phyloP scores from a whole-genome alignment of 2,888 invertebrate genomes.

The Linnaemya tessellans region DNA sequence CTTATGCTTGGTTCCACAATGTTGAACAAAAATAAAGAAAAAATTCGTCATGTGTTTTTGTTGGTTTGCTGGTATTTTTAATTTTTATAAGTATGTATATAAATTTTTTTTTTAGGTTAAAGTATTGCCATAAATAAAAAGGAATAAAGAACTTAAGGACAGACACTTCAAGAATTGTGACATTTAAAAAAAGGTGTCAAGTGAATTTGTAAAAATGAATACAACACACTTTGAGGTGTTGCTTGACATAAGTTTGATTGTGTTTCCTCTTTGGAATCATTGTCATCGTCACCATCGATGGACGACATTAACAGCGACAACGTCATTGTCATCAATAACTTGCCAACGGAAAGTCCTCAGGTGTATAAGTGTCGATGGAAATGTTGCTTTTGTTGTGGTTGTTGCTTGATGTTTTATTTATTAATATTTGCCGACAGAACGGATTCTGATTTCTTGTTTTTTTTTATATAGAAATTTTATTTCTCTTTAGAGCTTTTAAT shows the following conservation, averaged over 20 bases:
- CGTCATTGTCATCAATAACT: slow-evolving; percentile 49
- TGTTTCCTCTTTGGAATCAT: slow-evolving; percentile 64
- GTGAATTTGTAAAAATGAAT: slow-evolving; percentile 75
- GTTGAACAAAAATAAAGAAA: slow-evolving; percentile 40
- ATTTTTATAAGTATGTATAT: slow-evolving; percentile 36
- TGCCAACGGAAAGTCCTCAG: slow-evolving; percentile 59
- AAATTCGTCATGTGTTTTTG: slow-evolving; percentile 56
- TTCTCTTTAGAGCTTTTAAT: slow-evolving; percentile 9
- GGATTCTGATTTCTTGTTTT: slow-evolving; percentile 43
- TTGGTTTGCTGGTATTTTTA: slow-evolving; percentile 57
- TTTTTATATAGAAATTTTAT: neutral
- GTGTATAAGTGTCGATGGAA: slow-evolving; percentile 59
- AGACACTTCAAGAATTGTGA: slow-evolving; percentile 59
- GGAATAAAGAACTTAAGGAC: slow-evolving; percentile 31
- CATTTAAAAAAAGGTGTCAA: slow-evolving; percentile 74
- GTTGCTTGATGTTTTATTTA: slow-evolving; percentile 38
- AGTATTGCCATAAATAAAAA: slow-evolving; percentile 24
- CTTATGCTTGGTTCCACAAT: slow-evolving; percentile 32
- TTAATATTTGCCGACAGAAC: slow-evolving; percentile 57
- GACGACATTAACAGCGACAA: slow-evolving; percentile 36
- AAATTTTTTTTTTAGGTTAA: slow-evolving; percentile 3
- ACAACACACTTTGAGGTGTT: slow-evolving; percentile 72
- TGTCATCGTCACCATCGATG: slow-evolving; percentile 50
- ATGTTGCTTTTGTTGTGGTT: slow-evolving; percentile 6
- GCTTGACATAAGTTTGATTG: slow-evolving; percentile 67